These are phyloP conservation scores for Siderastrea radians DNA, from an alignment of 92 coral and sea anemone genomes.

Conservation along the genomic window DNA sequence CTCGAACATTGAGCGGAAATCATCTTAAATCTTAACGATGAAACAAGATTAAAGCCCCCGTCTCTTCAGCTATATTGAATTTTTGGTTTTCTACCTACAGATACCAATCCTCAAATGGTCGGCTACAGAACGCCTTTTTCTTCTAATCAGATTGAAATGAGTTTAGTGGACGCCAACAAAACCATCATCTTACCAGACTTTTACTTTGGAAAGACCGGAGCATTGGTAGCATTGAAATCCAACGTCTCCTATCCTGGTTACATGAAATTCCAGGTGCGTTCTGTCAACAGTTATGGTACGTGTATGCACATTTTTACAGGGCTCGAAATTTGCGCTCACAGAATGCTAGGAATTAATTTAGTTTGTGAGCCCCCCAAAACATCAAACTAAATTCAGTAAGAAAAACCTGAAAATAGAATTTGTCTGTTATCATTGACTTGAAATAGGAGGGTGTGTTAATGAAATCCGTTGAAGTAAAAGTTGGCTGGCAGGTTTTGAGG, in stretches of 20 bases:
- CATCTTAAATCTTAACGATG: too few relatives aligned
- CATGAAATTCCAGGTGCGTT: slow-evolving; percentile 70
- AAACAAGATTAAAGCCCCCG: too few relatives aligned
- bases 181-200: slow-evolving; percentile 54
- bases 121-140: slow-evolving; percentile 31
- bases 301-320: neutral
- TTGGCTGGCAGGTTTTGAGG: too few relatives aligned
- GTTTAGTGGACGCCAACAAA: slow-evolving; percentile 24
- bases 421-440: too few relatives aligned
- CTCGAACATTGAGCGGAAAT: too few relatives aligned
- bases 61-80: neutral
- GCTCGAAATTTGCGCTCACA: neutral
- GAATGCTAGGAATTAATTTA: too few relatives aligned
- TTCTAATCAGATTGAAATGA: slow-evolving; percentile 12
- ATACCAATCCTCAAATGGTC: slow-evolving; percentile 19
- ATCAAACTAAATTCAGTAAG: too few relatives aligned
- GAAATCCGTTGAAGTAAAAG: too few relatives aligned
- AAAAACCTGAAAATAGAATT: too few relatives aligned
- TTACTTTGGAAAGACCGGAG: slow-evolving; percentile 56
- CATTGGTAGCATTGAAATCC: slow-evolving; percentile 52
- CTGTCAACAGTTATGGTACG: neutral
- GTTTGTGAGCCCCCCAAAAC: too few relatives aligned
- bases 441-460: too few relatives aligned
- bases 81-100: neutral
- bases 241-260: slow-evolving; percentile 55